A percentile compares a stretch with the other conserved stretches of the same genome.
Evolutionary conservation across 2,888 invertebrate genomes (phyloP).

Genomic region (Dorcus parallelipipedus): DNA sequence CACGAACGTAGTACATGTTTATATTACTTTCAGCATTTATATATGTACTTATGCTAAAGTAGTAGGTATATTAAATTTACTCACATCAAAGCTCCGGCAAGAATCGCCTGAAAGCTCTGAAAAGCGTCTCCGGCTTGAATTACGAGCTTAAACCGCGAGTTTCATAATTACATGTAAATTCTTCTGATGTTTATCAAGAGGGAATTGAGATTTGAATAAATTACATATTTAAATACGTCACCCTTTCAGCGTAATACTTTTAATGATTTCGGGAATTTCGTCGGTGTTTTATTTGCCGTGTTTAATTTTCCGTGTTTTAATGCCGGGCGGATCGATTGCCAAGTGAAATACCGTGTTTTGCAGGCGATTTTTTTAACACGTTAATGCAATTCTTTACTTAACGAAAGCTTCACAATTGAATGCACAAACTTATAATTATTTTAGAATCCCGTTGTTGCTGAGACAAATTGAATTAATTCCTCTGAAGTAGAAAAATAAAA

Average conservation of each 20-base stretch:
- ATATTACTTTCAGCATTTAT: constrained; percentile 16
- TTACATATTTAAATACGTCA: constrained; percentile 37
- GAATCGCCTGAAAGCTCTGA: constrained; percentile 41
- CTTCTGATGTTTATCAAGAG: constrained; percentile 44
- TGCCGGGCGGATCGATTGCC: too few relatives aligned
- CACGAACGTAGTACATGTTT: neutral
- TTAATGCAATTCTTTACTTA: too few relatives aligned
- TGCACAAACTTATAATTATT: too few relatives aligned
- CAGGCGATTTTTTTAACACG: too few relatives aligned
- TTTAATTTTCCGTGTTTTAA: too few relatives aligned
- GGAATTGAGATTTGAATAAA: constrained; percentile 42
- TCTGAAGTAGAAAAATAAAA: too few relatives aligned
- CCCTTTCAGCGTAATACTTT: neutral
- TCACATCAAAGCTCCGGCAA: constrained; percentile 41
- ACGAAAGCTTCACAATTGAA: too few relatives aligned
- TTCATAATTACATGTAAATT: constrained; percentile 46
- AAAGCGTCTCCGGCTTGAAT: constrained; percentile 38
- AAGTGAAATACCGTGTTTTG: too few relatives aligned
- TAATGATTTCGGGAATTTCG: neutral
- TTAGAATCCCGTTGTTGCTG: too few relatives aligned
- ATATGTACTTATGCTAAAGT: constrained; percentile 34
- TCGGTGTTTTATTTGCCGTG: neutral
- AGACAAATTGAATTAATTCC: too few relatives aligned
- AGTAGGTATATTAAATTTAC: constrained; percentile 41
- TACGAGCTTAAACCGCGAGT: constrained; percentile 40